Conservation (phyloP, 1,140 invertebrate species). For the Grapholita molesta region DNA sequence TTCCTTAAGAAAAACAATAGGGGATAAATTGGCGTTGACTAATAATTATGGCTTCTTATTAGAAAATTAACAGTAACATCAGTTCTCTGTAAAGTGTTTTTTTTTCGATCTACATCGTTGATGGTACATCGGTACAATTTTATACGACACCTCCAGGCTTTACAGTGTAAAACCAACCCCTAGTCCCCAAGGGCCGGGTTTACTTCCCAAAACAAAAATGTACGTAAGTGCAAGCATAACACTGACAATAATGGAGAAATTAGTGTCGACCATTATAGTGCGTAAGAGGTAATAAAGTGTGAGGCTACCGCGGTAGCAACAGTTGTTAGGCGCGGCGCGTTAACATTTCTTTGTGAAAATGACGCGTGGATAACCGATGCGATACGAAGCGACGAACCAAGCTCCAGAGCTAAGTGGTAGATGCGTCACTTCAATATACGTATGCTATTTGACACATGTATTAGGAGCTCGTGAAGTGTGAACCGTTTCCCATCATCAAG, state of each 20-base stretch:
- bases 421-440: not conserved
- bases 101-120: too few species aligned
- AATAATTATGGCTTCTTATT: too few species aligned
- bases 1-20: too few species aligned
- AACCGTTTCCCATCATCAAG: too few species aligned
- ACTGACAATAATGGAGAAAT: not conserved
- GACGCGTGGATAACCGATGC: constrained; percentile 1
- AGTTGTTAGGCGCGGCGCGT: not conserved
- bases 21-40: too few species aligned
- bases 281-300: constrained; percentile 2
- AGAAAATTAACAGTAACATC: too few species aligned
- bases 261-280: not conserved
- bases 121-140: too few species aligned
- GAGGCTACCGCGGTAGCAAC: not conserved
- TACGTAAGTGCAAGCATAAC: not conserved
- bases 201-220: not conserved
- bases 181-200: not conserved
- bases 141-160: not conserved
- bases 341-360: constrained; percentile 1
- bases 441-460: too few species aligned
- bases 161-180: not conserved
- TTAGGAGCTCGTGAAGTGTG: too few species aligned
- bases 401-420: not conserved
- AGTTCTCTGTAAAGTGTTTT: too few species aligned
- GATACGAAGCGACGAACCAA: not conserved